Evolutionary conservation across 2,113 vertebrate species (phyloP).

Genomic region (Dromiciops gliroides): DNA sequence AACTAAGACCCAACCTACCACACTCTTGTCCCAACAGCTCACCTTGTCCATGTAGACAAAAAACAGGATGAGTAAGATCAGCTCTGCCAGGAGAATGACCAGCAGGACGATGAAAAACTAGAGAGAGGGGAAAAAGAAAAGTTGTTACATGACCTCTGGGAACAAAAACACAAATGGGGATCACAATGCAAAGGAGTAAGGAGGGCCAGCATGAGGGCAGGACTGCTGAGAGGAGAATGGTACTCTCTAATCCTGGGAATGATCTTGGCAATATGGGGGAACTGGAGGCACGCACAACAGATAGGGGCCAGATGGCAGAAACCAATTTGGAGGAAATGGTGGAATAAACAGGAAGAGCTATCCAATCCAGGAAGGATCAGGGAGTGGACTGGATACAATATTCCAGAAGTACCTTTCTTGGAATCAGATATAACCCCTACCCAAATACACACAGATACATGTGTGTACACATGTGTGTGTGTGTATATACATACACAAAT

Average conservation of each 20-base stretch:
- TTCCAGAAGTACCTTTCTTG: background rate
- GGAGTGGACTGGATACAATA: background rate
- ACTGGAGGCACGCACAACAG: background rate
- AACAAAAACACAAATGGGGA: no score
- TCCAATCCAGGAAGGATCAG: background rate
- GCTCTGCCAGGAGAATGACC: slow-evolving; percentile 94
- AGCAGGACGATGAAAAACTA: slow-evolving; percentile 98
- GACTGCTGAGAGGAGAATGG: background rate
- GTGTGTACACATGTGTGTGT: no score
- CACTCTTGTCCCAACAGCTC: slow-evolving; percentile 62
- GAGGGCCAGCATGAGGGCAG: background rate
- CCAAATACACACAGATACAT: no score
- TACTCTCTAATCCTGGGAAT: background rate
- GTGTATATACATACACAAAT: no score
- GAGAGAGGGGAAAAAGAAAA: slow-evolving; percentile 77
- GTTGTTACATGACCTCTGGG: background rate
- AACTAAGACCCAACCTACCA: rapidly evolving
- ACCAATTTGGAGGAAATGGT: background rate
- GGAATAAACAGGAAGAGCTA: background rate
- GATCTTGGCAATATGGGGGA: background rate
- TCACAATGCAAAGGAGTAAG: background rate
- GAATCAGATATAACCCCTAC: background rate
- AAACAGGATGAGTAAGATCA: slow-evolving; percentile 96
- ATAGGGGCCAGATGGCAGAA: background rate
- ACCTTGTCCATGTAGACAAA: slow-evolving; percentile 99